Evolutionary conservation across 2,888 invertebrate genomes (phyloP), one percentile per base, ranked within the genome.

Genomic region (Drosophila fulvimacula): DNA sequence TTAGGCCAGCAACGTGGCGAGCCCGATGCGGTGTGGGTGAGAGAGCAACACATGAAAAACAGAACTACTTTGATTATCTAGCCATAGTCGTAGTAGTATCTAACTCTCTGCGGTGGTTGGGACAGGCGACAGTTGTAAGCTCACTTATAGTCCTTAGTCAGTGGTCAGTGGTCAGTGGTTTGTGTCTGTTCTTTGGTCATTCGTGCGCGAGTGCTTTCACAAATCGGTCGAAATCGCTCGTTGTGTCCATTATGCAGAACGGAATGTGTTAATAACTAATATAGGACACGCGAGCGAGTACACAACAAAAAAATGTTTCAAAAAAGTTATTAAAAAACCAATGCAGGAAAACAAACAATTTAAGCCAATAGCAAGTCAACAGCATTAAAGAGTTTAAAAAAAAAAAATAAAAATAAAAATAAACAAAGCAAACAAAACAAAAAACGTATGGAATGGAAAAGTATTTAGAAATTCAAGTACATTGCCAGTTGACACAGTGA

Each of bases 171-270:
- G 46, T 57, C 63, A 61, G 46, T n/a, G 39, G 39, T 53, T 39
- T 46, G 57, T 51, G 59, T 39, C 61, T 52, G 36, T 21, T 17
- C 41, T 38, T 42, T 69, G 69, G 69, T 79, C 90, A 85, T 88
- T 90, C 79, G 90, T 67, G 72, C 57, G 70, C 73, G 71, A 79
- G 68, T 61, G 67, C 64, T 76, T 53, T 53, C 69, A 63, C 64
- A 72, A 66, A 82, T 79, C 75, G 83, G 86, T 66, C 70, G 69
- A 64, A 62, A 68, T 39, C 38, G 19, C 27, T n/a, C 38, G 56
- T 36, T 44, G 24, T 58, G 27, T 80, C 53, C 64, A 63, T 59
- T 68, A 63, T 59, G 53, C 53, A 51, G 49, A 63, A 51, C 63
- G 56, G 42, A 67, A 52, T 58, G 69, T 58, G 68, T 69, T 69